Base-by-base conservation (phyloP, 2,888 invertebrate species). In the Bugula neritina region DNA sequence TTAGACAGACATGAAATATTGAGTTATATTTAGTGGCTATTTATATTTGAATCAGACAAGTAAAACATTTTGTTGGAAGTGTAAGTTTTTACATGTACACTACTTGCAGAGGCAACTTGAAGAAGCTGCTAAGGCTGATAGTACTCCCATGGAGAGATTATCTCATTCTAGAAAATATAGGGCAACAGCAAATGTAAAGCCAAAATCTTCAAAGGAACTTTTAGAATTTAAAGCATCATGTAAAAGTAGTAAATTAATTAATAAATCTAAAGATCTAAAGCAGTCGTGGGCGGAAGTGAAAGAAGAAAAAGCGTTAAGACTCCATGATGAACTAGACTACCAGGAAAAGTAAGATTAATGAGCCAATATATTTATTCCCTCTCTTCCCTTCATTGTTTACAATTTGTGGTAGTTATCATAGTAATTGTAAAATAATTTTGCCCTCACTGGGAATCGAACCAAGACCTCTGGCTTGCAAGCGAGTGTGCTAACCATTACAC, bases 261-360 rank as follows among this genome's bases (percentile, higher is more conserved):
- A 72, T 31, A 74, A 82, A 73, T 74, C 79, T 10, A 72, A 74
- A 27, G 77, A 80, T 71, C 75, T 82, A 71, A 77, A 79, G 70
- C 77, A 77, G 69, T 77, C 79, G 75, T 83, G 82, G 74, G 77
- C 77, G 10, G 82, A 81, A 72, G 76, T 80, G 3, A 76, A 77
- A 34, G 81, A 82, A 71, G 82, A 83, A 70, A 78, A 80, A 55
- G 82, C 82, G 0, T 75, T 82, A 54, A 77, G 78, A 17, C 75
- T 83, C 25, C 82, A 82, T 73, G 83, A 83, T 71, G 76, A 78
- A 2, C 75, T 83, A 23, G 82, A 83, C 52, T 80, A 81, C 72
- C 78, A 80, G 73, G 82, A 83, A 70, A 81, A 80, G 83, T 83
- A 73, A 63, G 54, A 35, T n/a, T n/a, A n/a, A n/a, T n/a, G n/a